These are phyloP conservation scores for Sceloporus tristichus DNA, from an alignment of 2,113 vertebrate genomes.

Conservation along the genomic window DNA sequence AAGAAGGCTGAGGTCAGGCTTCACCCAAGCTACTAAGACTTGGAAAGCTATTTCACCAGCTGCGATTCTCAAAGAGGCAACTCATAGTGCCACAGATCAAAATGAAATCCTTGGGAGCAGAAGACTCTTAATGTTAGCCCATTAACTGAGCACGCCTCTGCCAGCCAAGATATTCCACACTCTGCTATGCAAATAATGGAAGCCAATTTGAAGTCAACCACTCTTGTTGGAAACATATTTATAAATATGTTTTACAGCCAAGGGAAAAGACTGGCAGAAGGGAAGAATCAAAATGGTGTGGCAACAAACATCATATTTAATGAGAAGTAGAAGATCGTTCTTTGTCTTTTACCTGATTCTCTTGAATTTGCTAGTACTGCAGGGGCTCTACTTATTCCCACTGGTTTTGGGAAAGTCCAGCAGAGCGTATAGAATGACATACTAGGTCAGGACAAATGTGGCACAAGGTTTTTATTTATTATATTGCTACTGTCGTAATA, in stretches of 20 bases:
- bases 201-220: constrained; percentile 34
- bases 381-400: background rate
- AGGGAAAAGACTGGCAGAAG: constrained; percentile 47
- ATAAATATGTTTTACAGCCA: constrained; percentile 37
- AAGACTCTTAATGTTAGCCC: constrained; percentile 23
- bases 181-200: constrained; percentile 34
- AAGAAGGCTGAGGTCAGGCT: background rate
- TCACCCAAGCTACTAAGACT: background rate
- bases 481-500: background rate
- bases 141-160: background rate
- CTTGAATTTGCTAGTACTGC: background rate
- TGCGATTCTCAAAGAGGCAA: constrained; percentile 19
- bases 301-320: constrained; percentile 17
- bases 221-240: constrained; percentile 52
- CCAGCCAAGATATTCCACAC: constrained; percentile 30
- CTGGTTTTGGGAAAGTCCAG: too few species aligned
- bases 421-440: too few species aligned
- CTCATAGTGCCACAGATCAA: constrained; percentile 16
- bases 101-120: constrained; percentile 8
- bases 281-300: constrained; percentile 32
- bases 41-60: constrained; percentile 45
- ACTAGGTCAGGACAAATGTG: background rate
- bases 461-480: background rate
- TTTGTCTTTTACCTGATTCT: background rate
- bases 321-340: constrained; percentile 21